These are phyloP conservation scores for Poecilia wingei DNA, from an alignment of 2,797 vertebrate genomes.

Conservation along the genomic window DNA sequence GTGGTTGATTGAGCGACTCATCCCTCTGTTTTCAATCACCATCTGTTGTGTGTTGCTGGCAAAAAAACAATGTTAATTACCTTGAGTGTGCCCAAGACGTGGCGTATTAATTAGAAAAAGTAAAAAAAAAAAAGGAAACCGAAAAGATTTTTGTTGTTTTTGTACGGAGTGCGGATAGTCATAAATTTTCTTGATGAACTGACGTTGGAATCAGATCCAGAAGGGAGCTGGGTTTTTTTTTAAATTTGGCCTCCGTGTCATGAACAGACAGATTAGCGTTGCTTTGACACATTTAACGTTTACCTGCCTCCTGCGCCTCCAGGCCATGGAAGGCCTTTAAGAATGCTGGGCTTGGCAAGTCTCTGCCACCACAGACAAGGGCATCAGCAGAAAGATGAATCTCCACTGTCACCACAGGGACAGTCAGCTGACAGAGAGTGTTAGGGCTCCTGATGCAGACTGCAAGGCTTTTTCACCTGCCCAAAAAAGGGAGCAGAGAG, in stretches of 20 bases:
- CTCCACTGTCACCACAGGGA: slow-evolving; percentile 68
- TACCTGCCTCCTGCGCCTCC: slow-evolving; percentile 54
- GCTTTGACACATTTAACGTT: slow-evolving; percentile 20
- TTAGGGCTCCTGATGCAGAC: slow-evolving; percentile 64
- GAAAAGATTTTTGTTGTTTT: slow-evolving; percentile 65
- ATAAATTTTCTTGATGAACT: slow-evolving; percentile 59
- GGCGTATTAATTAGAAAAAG: slow-evolving; percentile 81
- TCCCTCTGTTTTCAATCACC: slow-evolving; percentile 86
- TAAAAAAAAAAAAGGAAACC: slow-evolving; percentile 57
- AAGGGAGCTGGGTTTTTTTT: slow-evolving; percentile 24
- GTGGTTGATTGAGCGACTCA: slow-evolving; percentile 86
- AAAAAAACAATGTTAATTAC: slow-evolving; percentile 84
- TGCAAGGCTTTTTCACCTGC: slow-evolving; percentile 63
- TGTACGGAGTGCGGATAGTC: slow-evolving; percentile 33
- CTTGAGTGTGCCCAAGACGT: slow-evolving; percentile 81
- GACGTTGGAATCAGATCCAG: slow-evolving; percentile 25
- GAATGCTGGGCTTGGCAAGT: slow-evolving; percentile 67
- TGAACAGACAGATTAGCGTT: slow-evolving; percentile 35
- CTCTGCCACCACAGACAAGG: slow-evolving; percentile 43
- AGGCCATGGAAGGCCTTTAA: slow-evolving; percentile 64
- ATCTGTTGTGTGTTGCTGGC: slow-evolving; percentile 82
- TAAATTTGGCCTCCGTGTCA: slow-evolving; percentile 56
- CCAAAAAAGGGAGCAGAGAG: slow-evolving; percentile 35
- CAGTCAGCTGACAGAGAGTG: slow-evolving; percentile 71
- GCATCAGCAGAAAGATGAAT: slow-evolving; percentile 76